phyloP scores from a whole-genome alignment of 2,888 invertebrate species.

The Drosophila barbarae region DNA sequence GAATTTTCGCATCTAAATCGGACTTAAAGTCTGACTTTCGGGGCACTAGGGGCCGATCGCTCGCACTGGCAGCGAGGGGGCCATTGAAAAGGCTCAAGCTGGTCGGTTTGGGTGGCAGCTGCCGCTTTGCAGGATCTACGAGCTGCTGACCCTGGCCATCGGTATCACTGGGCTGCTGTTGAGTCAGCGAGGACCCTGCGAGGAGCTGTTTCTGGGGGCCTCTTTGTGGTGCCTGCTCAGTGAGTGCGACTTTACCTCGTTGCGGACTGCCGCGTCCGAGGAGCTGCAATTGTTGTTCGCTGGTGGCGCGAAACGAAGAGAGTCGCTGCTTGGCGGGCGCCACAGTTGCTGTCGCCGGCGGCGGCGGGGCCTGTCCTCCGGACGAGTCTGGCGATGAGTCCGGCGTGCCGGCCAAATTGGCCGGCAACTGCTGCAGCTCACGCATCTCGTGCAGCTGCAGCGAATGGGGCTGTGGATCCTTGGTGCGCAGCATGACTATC shows the following conservation, averaged over 20 bases:
- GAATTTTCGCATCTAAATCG: slow-evolving; percentile 77
- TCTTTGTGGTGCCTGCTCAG: slow-evolving; percentile 51
- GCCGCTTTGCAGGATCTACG: slow-evolving; percentile 56
- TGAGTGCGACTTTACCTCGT: slow-evolving; percentile 70
- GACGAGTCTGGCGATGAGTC: slow-evolving; percentile 56
- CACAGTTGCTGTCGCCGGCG: slow-evolving; percentile 71
- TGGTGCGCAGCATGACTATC: slow-evolving; percentile 79
- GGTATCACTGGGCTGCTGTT: slow-evolving; percentile 31
- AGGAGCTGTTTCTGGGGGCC: slow-evolving; percentile 36
- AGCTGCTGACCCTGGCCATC: slow-evolving; percentile 10
- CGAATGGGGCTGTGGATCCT: slow-evolving; percentile 69
- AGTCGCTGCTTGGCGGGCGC: slow-evolving; percentile 79
- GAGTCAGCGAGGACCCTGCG: slow-evolving; percentile 32
- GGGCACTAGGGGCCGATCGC: slow-evolving; percentile 58
- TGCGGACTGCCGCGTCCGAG: slow-evolving; percentile 66
- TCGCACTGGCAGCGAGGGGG: slow-evolving; percentile 27
- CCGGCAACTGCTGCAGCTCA: slow-evolving; percentile 73
- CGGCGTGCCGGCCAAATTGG: slow-evolving; percentile 60
- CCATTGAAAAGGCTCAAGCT: slow-evolving; percentile 73
- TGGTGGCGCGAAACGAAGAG: slow-evolving; percentile 79
- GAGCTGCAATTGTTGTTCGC: slow-evolving; percentile 77
- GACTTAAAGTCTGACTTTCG: slow-evolving; percentile 75
- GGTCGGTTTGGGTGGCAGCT: slow-evolving; percentile 75
- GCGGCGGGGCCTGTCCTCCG: slow-evolving; percentile 10
- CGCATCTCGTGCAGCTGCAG: slow-evolving; percentile 72